phyloP scores from a whole-genome alignment of 2,888 invertebrate genomes.

The Oscheius sp. region DNA sequence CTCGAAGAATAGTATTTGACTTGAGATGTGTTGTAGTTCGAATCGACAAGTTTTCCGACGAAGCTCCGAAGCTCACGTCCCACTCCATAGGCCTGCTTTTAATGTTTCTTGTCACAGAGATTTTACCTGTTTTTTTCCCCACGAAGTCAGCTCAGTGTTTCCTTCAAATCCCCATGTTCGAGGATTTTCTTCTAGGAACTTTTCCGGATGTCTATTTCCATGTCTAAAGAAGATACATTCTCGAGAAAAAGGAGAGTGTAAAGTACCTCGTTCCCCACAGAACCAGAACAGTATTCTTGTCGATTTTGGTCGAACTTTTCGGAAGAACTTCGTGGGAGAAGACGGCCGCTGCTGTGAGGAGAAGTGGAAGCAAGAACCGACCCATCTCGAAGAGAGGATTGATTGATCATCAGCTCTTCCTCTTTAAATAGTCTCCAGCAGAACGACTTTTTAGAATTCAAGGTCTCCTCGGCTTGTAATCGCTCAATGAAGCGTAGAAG shows the following conservation, averaged over 20 bases:
- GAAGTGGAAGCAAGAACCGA: not conserved
- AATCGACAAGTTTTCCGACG: constrained; percentile 28
- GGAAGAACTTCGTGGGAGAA: not conserved
- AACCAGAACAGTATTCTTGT: constrained; percentile 20
- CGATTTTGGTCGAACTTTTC: not conserved
- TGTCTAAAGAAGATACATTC: constrained; percentile 25
- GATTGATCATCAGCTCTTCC: too few relatives aligned
- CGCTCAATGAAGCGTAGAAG: too few relatives aligned
- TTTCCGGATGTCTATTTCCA: constrained; percentile 48
- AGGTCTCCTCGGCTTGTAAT: too few relatives aligned
- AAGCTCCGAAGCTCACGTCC: constrained; percentile 45
- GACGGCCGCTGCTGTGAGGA: not conserved
- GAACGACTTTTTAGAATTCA: too few relatives aligned
- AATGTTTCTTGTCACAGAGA: constrained; percentile 33
- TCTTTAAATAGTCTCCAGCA: too few relatives aligned
- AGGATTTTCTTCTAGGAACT: constrained; percentile 35
- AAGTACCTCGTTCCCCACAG: constrained; percentile 25
- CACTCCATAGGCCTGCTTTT: constrained; percentile 46
- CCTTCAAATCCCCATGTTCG: constrained; percentile 50
- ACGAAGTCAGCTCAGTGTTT: constrained; percentile 44
- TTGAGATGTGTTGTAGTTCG: constrained; percentile 38
- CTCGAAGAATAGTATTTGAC: constrained; percentile 50
- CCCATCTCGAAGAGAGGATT: not conserved
- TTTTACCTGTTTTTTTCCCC: constrained; percentile 1
- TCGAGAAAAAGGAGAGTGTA: not conserved